Percentiles rank a stretch among this genome's conserved stretches.
Conservation (phyloP, 2,888 invertebrate genomes). For the Harpalus rufipes region DNA sequence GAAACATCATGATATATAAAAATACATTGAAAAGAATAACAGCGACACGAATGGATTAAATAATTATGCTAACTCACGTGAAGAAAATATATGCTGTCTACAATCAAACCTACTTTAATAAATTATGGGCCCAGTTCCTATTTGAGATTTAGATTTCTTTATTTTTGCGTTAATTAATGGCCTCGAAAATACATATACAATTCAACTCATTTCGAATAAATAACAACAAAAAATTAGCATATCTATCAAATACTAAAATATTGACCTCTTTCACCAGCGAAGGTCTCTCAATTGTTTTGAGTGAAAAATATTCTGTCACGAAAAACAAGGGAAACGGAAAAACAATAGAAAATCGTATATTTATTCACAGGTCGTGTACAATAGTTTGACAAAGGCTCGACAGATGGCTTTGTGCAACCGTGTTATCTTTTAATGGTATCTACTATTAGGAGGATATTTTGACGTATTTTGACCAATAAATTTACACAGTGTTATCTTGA, state of each 20-base stretch:
- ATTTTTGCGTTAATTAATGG: too few species aligned
- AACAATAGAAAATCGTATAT: slow-evolving; percentile 35
- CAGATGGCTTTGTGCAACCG: slow-evolving; percentile 25
- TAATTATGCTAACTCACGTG: too few species aligned
- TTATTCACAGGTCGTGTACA: slow-evolving; percentile 28
- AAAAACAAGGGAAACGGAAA: slow-evolving; percentile 18
- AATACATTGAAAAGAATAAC: too few species aligned
- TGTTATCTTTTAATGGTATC: slow-evolving; percentile 40
- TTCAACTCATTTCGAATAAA: background rate
- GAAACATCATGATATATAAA: too few species aligned
- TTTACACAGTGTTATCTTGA: background rate
- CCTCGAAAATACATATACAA: background rate
- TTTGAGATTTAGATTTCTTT: too few species aligned
- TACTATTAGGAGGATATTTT: slow-evolving; percentile 24
- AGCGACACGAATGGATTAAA: too few species aligned
- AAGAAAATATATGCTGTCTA: too few species aligned
- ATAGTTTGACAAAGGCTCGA: slow-evolving; percentile 32
- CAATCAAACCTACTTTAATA: too few species aligned
- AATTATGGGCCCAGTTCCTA: too few species aligned
- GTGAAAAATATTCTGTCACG: slow-evolving; percentile 47
- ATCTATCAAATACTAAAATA: slow-evolving; percentile 17
- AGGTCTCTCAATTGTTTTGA: slow-evolving; percentile 31
- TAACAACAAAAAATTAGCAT: slow-evolving; percentile 33
- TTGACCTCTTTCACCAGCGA: slow-evolving; percentile 22
- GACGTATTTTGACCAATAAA: slow-evolving; percentile 5